Conservation (phyloP, 53 echinoderm and acorn worm genomes). For the Patiria pectinifera region DNA sequence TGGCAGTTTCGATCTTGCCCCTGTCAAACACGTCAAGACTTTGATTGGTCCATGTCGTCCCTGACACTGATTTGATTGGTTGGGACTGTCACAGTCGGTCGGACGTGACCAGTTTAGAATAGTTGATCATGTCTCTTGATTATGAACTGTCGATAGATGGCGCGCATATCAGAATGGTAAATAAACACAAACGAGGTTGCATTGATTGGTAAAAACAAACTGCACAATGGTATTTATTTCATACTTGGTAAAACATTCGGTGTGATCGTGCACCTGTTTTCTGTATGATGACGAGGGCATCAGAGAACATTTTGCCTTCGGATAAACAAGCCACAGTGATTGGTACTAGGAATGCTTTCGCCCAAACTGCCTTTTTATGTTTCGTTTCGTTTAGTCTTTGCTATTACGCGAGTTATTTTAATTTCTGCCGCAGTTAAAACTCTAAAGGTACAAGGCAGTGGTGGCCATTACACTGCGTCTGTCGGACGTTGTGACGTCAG, state of each 20-base stretch:
- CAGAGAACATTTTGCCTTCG: not conserved
- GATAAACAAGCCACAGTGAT: not conserved
- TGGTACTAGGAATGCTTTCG: not conserved
- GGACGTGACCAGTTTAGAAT: not conserved
- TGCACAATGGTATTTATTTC: not conserved
- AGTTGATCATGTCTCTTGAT: constrained; percentile 14
- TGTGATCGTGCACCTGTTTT: not conserved
- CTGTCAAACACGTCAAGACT: not conserved
- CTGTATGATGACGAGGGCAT: not conserved
- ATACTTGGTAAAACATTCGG: not conserved
- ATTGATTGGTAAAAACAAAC: not conserved
- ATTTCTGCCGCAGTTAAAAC: no score
- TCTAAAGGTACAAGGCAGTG: no score
- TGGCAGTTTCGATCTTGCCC: not conserved
- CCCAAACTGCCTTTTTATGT: not conserved
- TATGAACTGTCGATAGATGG: constrained; percentile 35
- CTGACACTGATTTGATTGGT: constrained; percentile 2
- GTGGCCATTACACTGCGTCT: not conserved
- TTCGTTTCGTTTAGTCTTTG: not conserved
- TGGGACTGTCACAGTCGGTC: not conserved
- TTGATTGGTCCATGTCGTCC: constrained; percentile 17
- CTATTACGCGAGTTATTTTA: no score
- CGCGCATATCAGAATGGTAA: not conserved
- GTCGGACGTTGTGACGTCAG: not conserved
- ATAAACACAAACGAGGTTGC: not conserved